A percentile compares a stretch with the other conserved stretches of the same genome.
phyloP scores from a whole-genome alignment of 2,113 vertebrate genomes.

The Atrichornis clamosus region DNA sequence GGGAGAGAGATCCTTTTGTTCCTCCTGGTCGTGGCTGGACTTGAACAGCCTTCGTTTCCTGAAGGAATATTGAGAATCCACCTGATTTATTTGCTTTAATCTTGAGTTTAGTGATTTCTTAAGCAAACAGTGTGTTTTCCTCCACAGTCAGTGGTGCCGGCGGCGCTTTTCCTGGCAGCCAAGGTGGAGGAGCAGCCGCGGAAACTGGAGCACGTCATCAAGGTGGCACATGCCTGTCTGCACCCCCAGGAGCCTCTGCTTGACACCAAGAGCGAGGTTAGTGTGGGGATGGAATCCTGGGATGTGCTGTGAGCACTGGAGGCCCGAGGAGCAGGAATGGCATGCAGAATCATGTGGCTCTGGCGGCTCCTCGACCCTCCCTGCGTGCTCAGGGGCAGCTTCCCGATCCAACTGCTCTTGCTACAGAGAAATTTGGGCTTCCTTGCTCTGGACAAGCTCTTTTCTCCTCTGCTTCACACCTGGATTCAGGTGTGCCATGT shows the following conservation, averaged over 20 bases:
- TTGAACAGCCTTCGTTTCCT: accelerated
- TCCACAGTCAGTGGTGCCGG: conserved; percentile 79
- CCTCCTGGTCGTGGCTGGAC: not conserved
- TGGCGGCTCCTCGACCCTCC: accelerated
- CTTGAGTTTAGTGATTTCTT: not conserved
- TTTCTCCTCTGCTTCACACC: not conserved
- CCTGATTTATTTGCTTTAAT: accelerated
- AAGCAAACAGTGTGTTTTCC: not conserved
- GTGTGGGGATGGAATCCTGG: not conserved
- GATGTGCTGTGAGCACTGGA: not conserved
- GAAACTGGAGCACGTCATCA: conserved; percentile 95
- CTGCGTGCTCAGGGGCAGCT: not conserved
- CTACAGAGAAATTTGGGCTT: not conserved
- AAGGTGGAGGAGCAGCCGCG: conserved; percentile 97
- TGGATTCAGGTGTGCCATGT: not conserved
- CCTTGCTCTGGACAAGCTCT: not conserved
- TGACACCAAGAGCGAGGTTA: conserved; percentile 92
- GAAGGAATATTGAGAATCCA: accelerated
- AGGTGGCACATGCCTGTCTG: conserved; percentile 91
- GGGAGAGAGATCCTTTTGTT: not conserved
- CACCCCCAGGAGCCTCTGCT: conserved; percentile 88
- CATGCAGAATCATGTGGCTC: accelerated
- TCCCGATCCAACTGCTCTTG: not conserved
- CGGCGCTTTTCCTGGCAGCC: conserved; percentile 91
- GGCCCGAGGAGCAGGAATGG: not conserved